Percentiles rank a stretch among this genome's conserved stretches.
phyloP scores from a whole-genome alignment of 2,113 vertebrate genomes.

The Chroicocephalus ridibundus region DNA sequence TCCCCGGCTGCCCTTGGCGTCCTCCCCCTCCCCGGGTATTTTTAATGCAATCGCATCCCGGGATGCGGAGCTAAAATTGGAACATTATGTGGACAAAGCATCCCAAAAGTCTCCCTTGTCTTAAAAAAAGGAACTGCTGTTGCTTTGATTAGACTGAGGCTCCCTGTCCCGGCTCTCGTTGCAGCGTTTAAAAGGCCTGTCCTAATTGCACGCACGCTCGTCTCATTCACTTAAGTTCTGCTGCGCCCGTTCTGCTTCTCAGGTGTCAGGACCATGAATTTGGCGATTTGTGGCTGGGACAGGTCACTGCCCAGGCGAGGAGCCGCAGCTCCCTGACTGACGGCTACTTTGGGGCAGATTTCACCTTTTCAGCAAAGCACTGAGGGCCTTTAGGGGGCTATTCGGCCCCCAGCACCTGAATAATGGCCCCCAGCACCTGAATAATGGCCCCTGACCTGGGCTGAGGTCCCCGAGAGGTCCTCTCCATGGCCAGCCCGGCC shows the following conservation, averaged over 20 bases:
- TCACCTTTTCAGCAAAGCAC: background rate
- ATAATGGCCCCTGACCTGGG: accelerated
- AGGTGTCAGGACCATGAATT: background rate
- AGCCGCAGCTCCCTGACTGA: accelerated
- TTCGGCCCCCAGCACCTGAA: background rate
- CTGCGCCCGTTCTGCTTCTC: background rate
- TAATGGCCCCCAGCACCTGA: background rate
- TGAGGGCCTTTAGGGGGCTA: background rate
- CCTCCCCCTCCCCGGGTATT: slow-evolving; percentile 34
- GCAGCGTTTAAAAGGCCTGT: background rate
- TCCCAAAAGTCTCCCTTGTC: slow-evolving; percentile 27
- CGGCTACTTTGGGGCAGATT: accelerated
- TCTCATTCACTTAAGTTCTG: slow-evolving; percentile 62
- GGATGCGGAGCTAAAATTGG: slow-evolving; percentile 60
- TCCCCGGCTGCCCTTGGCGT: slow-evolving; percentile 24
- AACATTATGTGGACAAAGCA: slow-evolving; percentile 59
- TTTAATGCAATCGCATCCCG: slow-evolving; percentile 40
- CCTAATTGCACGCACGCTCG: background rate
- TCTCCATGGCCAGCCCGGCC: background rate
- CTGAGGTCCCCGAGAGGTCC: background rate
- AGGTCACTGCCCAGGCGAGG: background rate
- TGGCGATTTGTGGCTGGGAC: background rate
- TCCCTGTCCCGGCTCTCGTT: background rate
- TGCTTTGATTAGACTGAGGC: background rate
- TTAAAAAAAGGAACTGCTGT: slow-evolving; percentile 10